Conservation (phyloP, 2,113 vertebrate genomes). For the Uropsilus gracilis region DNA sequence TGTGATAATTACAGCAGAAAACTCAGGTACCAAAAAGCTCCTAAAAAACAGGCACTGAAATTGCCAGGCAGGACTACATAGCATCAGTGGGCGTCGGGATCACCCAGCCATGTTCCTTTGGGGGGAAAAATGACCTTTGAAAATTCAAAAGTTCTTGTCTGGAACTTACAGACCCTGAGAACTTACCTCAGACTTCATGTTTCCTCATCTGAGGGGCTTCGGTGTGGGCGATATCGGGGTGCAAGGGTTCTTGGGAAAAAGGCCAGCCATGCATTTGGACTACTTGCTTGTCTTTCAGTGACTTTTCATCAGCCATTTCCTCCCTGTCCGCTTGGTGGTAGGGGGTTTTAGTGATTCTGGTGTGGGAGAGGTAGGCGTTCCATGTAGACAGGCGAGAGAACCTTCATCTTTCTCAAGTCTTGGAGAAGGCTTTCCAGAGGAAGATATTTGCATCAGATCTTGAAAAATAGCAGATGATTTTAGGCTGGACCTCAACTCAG, state of each 20-base stretch:
- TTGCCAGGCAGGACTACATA: neutral
- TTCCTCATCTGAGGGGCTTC: neutral
- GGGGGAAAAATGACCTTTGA: neutral
- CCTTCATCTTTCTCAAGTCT: neutral
- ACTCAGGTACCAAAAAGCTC: neutral
- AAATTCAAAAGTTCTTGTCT: neutral
- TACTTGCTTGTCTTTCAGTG: neutral
- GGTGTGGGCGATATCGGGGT: neutral
- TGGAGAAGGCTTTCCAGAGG: neutral
- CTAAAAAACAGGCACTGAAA: neutral
- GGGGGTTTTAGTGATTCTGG: neutral
- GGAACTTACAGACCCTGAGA: neutral
- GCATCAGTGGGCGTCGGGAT: neutral
- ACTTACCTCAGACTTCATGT: neutral
- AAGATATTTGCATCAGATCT: neutral
- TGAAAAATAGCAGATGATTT: neutral
- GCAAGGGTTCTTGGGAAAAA: neutral
- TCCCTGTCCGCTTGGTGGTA: neutral
- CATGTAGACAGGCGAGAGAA: neutral
- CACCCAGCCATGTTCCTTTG: too few relatives aligned
- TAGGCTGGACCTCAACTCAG: neutral
- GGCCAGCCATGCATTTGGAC: neutral
- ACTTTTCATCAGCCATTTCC: neutral
- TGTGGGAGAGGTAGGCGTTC: neutral
- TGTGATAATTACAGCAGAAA: neutral